Evolutionary conservation across 2,113 vertebrate genomes (phyloP).

Genomic region (Smithornis capensis): DNA sequence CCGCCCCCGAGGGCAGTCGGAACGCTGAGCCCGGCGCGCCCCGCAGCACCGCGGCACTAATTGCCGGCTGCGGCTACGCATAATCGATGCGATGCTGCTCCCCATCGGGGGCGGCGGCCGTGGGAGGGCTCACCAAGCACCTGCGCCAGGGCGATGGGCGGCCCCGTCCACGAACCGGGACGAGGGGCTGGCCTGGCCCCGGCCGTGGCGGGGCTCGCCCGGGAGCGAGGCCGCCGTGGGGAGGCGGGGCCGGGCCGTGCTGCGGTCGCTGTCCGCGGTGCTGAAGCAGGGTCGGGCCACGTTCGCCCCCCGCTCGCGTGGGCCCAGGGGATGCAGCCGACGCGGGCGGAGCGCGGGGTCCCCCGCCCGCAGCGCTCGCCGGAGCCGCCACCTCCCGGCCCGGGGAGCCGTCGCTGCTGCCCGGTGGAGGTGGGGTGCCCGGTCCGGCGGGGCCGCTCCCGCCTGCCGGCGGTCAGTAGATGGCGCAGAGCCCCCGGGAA

Average conservation of each 20-base stretch:
- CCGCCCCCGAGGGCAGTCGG: not conserved
- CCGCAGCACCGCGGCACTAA: not conserved
- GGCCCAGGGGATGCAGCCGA: too few relatives aligned
- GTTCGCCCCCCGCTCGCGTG: too few relatives aligned
- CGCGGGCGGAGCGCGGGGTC: too few relatives aligned
- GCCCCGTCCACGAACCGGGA: not conserved
- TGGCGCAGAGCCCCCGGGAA: slow-evolving; percentile 20
- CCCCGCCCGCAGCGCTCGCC: not conserved
- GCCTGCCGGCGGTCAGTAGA: not conserved
- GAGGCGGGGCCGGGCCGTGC: not conserved
- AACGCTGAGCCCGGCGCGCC: not conserved
- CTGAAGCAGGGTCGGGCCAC: not conserved
- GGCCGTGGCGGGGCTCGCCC: too few relatives aligned
- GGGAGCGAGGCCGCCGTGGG: not conserved
- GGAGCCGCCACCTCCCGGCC: not conserved
- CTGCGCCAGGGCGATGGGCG: not conserved
- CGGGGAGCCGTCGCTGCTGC: not conserved
- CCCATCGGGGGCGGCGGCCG: not conserved
- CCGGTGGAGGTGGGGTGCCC: not conserved
- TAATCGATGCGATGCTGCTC: not conserved
- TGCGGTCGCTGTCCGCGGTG: not conserved
- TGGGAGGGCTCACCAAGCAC: not conserved
- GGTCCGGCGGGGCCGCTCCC: not conserved
- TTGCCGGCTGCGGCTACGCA: not conserved
- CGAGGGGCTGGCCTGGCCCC: too few relatives aligned